phyloP scores from a whole-genome alignment of 2,113 vertebrate genomes.

The Toxotes chatareus region DNA sequence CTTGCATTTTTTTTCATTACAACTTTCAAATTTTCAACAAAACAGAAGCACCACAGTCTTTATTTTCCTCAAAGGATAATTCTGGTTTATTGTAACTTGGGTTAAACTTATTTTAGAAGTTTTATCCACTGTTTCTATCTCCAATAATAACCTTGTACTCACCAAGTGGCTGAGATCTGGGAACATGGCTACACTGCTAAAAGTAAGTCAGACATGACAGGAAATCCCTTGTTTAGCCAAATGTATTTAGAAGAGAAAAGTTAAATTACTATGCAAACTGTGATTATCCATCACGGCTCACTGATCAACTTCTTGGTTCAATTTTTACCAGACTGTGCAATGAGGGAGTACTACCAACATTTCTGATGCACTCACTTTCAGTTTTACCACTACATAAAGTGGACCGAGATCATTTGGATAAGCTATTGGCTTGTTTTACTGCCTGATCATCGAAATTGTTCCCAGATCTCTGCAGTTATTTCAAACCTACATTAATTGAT shows the following conservation, averaged over 20 bases:
- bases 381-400: background rate
- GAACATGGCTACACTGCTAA: constrained; percentile 14
- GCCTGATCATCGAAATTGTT: background rate
- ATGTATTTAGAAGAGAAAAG: background rate
- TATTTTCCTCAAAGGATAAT: too few species aligned
- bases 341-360: background rate
- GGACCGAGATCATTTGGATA: background rate
- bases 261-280: background rate
- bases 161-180: constrained; percentile 2
- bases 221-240: background rate
- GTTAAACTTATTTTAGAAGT: background rate
- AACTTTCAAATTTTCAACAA: background rate
- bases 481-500: background rate
- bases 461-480: background rate
- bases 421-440: background rate
- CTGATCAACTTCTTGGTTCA: background rate
- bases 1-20: background rate
- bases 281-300: background rate
- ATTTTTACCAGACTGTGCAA: background rate
- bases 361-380: background rate
- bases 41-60: background rate
- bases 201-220: background rate
- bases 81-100: background rate
- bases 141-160: background rate
- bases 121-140: background rate